Evolutionary conservation across 2,113 vertebrate species (phyloP), one percentile per base, ranked within the genome.

Genomic region (Chaenocephalus aceratus): DNA sequence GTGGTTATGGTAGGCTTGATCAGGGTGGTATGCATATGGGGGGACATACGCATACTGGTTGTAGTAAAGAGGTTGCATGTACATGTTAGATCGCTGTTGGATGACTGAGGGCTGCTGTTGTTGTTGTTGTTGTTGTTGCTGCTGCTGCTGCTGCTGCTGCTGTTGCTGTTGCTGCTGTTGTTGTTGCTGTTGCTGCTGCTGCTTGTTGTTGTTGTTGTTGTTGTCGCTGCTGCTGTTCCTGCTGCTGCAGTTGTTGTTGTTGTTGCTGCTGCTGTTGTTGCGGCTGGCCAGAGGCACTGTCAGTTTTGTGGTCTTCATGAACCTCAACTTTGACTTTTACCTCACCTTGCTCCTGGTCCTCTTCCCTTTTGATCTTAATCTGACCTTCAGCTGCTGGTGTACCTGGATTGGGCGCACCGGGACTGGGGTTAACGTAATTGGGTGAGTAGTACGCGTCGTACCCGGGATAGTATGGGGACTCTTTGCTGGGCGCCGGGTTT

Each of bases 51-150:
- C 96, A 0, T 99, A 99, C 91, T 99, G 98, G 94, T 97, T 98
- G 84, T 99, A 99, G 93, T 99, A 99, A 4, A 99, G 96, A 14
- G 97, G 97, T 82, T 99, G 98, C 97, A 99, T 99, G 94, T 98
- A 99, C 97, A 99, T 97, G 91, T 96, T 98, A 72, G 98, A 96
- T n/a, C 98, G 94, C 80, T 98, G 98, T 87, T 99, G 98, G 85
- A 99, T 99, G 84, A 99, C 98, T 0, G 98, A 99, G 8, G 97
- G 97, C 82, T 98, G 97, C 57, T 89, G 90, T 6, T 83, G 88
- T 1, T 84, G 88, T 6, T 84, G 91, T 18, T 84, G 90, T 16
- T 86, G 92, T 0, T 79, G 82, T 1, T 62, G 77, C 1, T 82
- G 80, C 0, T 72, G 73, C 2, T 76, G 79, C 0, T 73, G 75